Base-by-base conservation (phyloP, 2,113 vertebrate genomes). In the Motacilla tschutschensis region DNA sequence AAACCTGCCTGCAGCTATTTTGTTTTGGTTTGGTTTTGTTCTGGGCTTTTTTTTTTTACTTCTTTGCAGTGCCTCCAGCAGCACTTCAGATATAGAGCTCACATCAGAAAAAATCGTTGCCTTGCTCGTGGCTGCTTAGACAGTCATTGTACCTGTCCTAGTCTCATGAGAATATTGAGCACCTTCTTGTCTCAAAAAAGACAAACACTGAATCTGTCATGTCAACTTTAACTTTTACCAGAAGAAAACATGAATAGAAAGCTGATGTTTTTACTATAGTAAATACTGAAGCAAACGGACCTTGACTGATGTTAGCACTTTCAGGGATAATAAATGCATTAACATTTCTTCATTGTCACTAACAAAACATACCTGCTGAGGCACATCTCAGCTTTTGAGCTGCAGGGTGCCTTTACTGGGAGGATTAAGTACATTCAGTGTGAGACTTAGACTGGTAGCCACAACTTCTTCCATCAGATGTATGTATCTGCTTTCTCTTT, bases 251-350 rank as follows among this genome's bases (percentile, higher is more conserved):
- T 62, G 51, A 65, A 38, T 62, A 88, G 66, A 90, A 94, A 84
- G 38, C 35, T 31, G 35, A 19, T 38, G 8, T 53, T 57, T 81
- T 77, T 85, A 29, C 40, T 50, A 18, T 54, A 65, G 62, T 70
- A 67, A 53, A 67, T 64, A 60, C 28, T 47, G 50, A 33, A 67
- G 15, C 21, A 24, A 67, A 55, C 1, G 8, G 33, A 69, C 54
- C 58, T 80, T 90, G 50, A 88, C 43, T 81, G 60, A 44, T 86
- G 62, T 72, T 71, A 48, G 50, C 33, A 29, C n/a, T 86, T 89
- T 43, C 25, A 65, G 50, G 36, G 71, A 12, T 81, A 90, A 76
- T 90, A 88, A 90, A 94, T 94, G 55, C 11, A 54, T 88, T 90
- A 86, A 72, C 91, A 79, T 65, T 67, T 94, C 60, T 63, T 92